phyloP scores from a whole-genome alignment of 2,113 vertebrate genomes.

The Willisornis vidua region DNA sequence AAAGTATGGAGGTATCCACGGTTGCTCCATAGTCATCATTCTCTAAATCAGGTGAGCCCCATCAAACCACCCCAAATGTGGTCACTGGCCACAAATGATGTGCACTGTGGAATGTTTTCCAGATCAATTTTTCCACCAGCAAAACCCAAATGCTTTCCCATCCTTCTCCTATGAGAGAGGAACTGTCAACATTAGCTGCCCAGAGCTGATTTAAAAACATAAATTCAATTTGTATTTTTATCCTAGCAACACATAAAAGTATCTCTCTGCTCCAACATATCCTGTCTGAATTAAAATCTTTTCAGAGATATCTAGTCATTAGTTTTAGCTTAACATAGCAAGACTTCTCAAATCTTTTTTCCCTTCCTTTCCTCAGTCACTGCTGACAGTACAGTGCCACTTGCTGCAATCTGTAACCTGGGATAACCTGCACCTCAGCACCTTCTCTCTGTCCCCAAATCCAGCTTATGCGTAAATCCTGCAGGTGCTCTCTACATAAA shows the following conservation, averaged over 20 bases:
- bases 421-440: neutral
- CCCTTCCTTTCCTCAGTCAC: neutral
- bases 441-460: neutral
- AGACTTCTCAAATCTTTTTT: neutral
- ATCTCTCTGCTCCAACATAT: neutral
- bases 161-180: neutral
- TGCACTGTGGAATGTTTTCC: neutral
- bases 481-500: neutral
- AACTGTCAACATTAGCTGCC: neutral
- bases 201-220: slow-evolving; percentile 22
- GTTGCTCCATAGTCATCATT: neutral
- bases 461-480: neutral
- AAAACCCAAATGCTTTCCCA: neutral
- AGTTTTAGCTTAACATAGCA: slow-evolving; percentile 9
- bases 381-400: neutral
- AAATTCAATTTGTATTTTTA: slow-evolving; percentile 50
- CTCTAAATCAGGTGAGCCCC: neutral
- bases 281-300: slow-evolving; percentile 11
- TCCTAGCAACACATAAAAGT: neutral
- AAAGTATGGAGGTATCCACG: neutral
- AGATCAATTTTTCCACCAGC: neutral
- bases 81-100: neutral
- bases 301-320: neutral
- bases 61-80: neutral
- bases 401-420: neutral